These are phyloP conservation scores for Sylvilagus floridanus DNA, from an alignment of 2,797 vertebrate genomes.

Conservation along the genomic window DNA sequence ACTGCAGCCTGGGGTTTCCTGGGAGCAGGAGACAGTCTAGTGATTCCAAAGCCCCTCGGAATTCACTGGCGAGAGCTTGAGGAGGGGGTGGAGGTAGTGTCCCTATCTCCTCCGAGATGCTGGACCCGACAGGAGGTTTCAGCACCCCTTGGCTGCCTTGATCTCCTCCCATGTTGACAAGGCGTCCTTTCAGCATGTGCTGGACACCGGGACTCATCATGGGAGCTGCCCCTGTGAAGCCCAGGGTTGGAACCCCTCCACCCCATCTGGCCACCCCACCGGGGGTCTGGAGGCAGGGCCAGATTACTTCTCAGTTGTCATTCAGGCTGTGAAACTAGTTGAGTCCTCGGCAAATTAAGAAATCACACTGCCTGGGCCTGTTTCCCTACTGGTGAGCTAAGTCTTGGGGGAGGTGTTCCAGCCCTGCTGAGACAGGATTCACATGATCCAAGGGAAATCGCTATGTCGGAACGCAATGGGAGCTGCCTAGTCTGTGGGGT, in stretches of 20 bases:
- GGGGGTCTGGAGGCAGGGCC: not conserved
- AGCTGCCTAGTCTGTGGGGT: not conserved
- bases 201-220: constrained; percentile 37
- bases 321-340: not conserved
- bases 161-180: constrained; percentile 83
- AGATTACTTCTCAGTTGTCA: not conserved
- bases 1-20: constrained; percentile 91
- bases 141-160: constrained; percentile 72
- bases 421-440: not conserved
- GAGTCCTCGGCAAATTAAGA: not conserved
- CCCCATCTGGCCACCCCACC: not conserved
- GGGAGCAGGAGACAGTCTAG: constrained; percentile 90
- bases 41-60: constrained; percentile 84
- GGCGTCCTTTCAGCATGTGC: constrained; percentile 83
- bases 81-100: constrained; percentile 57
- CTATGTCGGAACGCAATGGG: not conserved
- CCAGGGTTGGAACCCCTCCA: not conserved
- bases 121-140: constrained; percentile 46
- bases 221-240: not conserved
- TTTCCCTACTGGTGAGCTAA: constrained; percentile 21
- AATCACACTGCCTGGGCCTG: not conserved
- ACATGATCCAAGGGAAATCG: not conserved
- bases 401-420: not conserved
- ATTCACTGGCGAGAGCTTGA: constrained; percentile 73
- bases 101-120: constrained; percentile 71